These are phyloP conservation scores for Scolopax rusticola DNA, from an alignment of 2,797 vertebrate species.

Conservation along the genomic window DNA sequence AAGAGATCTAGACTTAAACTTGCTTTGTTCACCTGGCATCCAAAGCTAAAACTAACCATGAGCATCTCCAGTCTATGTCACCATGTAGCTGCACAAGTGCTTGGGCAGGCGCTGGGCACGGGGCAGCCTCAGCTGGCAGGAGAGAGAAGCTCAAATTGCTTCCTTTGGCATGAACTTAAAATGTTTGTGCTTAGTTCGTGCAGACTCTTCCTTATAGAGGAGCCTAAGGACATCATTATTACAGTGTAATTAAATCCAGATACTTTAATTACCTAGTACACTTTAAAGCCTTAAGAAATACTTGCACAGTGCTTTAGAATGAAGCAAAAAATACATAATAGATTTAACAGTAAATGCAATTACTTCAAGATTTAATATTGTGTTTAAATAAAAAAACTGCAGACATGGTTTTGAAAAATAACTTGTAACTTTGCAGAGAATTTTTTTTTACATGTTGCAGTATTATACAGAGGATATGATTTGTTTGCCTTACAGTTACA, in stretches of 20 bases:
- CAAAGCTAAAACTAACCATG: background rate
- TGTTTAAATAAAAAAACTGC: background rate
- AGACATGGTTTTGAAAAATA: background rate
- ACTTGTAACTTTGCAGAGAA: background rate
- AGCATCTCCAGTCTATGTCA: background rate
- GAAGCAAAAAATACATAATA: background rate
- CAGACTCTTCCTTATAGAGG: background rate
- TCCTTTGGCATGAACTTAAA: background rate
- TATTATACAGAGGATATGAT: background rate
- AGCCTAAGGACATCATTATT: background rate
- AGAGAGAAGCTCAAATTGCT: background rate
- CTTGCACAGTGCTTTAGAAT: background rate
- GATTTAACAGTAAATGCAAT: background rate
- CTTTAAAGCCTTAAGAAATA: background rate
- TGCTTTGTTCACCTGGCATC: background rate
- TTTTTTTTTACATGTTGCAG: background rate
- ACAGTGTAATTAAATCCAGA: background rate
- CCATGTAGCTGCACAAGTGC: fast-evolving
- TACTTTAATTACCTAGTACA: background rate
- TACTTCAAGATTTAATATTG: background rate
- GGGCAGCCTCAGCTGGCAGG: background rate
- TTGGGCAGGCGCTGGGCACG: background rate
- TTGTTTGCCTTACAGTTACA: background rate
- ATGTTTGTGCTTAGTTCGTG: background rate
- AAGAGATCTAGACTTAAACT: background rate